These are phyloP conservation scores for Muntiacus reevesi DNA, from an alignment of 2,113 vertebrate genomes.

Conservation along the genomic window DNA sequence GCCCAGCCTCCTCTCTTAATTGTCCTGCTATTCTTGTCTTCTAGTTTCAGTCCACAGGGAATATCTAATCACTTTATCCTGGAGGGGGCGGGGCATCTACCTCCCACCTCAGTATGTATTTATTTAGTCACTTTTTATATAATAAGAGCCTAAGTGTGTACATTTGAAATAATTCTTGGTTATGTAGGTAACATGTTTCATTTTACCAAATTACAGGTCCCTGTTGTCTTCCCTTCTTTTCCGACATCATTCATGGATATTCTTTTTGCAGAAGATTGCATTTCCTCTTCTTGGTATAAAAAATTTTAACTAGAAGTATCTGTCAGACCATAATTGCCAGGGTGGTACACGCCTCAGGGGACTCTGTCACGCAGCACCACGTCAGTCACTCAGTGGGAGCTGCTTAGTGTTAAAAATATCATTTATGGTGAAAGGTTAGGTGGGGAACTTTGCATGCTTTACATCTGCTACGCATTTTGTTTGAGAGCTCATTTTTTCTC, in stretches of 20 bases:
- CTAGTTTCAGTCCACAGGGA: background rate
- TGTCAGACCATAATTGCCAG: conserved; percentile 30
- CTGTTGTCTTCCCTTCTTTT: conserved; percentile 28
- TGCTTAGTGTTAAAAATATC: conserved; percentile 31
- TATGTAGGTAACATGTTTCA: background rate
- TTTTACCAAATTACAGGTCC: background rate
- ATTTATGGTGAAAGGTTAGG: background rate
- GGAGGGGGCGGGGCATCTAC: background rate
- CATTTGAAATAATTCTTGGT: background rate
- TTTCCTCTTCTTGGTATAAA: conserved; percentile 24
- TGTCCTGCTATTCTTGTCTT: background rate
- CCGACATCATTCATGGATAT: background rate
- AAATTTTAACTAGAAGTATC: conserved; percentile 22
- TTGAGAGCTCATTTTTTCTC: conserved; percentile 38
- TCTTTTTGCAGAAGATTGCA: conserved; percentile 28
- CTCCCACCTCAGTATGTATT: background rate
- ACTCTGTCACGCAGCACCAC: background rate
- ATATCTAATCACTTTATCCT: background rate
- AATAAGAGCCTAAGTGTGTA: background rate
- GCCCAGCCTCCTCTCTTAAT: background rate
- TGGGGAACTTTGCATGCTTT: background rate
- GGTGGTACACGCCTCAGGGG: background rate
- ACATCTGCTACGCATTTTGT: background rate
- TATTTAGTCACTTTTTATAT: background rate
- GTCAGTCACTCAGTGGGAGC: background rate